A percentile compares a stretch with the other conserved stretches of the same genome.
Evolutionary conservation across 2,113 vertebrate genomes (phyloP).

Genomic region (Dendrocopos noguchii): DNA sequence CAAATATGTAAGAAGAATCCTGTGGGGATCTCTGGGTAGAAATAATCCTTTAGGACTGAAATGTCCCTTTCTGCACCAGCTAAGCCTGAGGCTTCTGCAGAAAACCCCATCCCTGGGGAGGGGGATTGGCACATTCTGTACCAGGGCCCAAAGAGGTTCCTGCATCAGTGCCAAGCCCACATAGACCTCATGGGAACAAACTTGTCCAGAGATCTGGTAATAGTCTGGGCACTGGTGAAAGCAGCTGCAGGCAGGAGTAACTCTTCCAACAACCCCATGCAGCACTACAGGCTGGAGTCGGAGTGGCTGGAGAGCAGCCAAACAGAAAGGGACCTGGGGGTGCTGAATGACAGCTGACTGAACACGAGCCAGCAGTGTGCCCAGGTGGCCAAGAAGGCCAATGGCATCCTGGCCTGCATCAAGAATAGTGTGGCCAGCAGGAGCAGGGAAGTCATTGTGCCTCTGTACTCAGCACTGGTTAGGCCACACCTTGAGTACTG

Average conservation of each 20-base stretch:
- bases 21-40: neutral
- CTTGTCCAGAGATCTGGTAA: neutral
- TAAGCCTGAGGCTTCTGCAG: neutral
- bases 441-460: too few relatives aligned
- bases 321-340: too few relatives aligned
- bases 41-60: neutral
- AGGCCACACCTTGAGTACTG: too few relatives aligned
- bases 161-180: neutral
- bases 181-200: neutral
- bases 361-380: too few relatives aligned
- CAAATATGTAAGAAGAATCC: neutral
- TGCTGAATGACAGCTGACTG: too few relatives aligned
- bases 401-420: too few relatives aligned
- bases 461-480: too few relatives aligned
- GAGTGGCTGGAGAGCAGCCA: too few relatives aligned
- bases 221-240: neutral
- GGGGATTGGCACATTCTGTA: neutral
- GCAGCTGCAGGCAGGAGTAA: neutral
- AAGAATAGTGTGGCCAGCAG: too few relatives aligned
- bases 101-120: neutral
- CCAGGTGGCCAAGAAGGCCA: too few relatives aligned
- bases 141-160: neutral
- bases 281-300: too few relatives aligned
- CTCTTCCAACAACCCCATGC: neutral
- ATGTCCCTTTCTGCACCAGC: neutral